These are phyloP conservation scores for Apostichopus japonicus DNA, from an alignment of 35 echinoderm and acorn worm species.

Conservation along the genomic window DNA sequence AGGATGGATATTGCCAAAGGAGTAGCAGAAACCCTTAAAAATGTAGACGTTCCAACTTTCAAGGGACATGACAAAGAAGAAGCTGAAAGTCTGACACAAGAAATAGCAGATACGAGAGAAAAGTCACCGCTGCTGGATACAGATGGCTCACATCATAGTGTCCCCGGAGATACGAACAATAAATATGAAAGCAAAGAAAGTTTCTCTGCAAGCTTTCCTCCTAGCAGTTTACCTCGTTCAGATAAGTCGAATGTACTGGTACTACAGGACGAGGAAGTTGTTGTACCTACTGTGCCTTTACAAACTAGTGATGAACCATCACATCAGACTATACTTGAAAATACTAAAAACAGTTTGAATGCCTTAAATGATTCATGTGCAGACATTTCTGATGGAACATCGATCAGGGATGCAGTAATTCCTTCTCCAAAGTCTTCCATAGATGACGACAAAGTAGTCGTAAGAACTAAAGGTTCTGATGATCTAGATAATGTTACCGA, in stretches of 20 bases:
- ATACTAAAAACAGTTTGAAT: not conserved
- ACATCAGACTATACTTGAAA: not conserved
- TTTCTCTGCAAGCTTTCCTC: too few relatives aligned
- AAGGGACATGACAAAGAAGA: too few relatives aligned
- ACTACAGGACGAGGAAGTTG: not conserved
- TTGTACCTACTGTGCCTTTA: not conserved
- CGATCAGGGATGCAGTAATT: not conserved
- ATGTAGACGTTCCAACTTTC: too few relatives aligned
- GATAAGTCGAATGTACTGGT: not conserved
- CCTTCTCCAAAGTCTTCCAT: not conserved
- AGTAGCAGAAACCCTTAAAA: too few relatives aligned
- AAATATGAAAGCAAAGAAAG: too few relatives aligned
- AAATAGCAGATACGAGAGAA: too few relatives aligned
- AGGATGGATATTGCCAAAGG: too few relatives aligned
- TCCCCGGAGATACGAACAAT: too few relatives aligned
- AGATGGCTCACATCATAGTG: too few relatives aligned
- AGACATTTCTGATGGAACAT: not conserved
- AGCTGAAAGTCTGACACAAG: too few relatives aligned
- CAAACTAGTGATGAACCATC: not conserved
- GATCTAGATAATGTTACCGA: not conserved
- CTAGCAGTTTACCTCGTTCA: too few relatives aligned
- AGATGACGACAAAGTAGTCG: not conserved
- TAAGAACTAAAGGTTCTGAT: not conserved
- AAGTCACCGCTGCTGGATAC: too few relatives aligned
- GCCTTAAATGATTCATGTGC: not conserved